Percentiles rank a stretch among this genome's conserved stretches.
phyloP scores from a whole-genome alignment of 2,797 vertebrate genomes.

The Myripristis jacobus region DNA sequence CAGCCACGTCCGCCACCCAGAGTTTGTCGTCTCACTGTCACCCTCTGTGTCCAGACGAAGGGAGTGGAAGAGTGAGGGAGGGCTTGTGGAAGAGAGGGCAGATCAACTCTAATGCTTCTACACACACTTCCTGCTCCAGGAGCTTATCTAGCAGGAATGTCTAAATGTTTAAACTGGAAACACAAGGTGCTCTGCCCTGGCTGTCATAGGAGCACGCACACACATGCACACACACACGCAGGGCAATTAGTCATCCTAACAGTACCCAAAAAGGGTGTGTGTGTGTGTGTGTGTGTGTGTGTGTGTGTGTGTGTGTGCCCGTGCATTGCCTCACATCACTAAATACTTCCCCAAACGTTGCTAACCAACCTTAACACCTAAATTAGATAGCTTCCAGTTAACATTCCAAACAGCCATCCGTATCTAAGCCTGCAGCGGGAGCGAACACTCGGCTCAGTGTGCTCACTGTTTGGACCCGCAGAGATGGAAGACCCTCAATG shows the following conservation, averaged over 20 bases:
- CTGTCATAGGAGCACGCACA: conserved; percentile 46
- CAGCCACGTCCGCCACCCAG: not conserved
- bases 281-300: conserved; percentile 10
- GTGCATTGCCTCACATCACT: conserved; percentile 26
- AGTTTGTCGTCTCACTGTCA: conserved; percentile 39
- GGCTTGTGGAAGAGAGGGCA: conserved; percentile 37
- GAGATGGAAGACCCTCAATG: conserved; percentile 33
- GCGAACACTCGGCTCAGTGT: conserved; percentile 35
- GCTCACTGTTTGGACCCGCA: conserved; percentile 32
- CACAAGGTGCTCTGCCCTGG: conserved; percentile 68
- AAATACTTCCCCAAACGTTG: conserved; percentile 55
- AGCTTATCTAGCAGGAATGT: conserved; percentile 81
- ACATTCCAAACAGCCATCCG: conserved; percentile 37
- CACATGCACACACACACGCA: conserved; percentile 26
- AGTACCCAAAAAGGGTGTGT: not conserved
- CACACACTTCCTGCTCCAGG: conserved; percentile 65
- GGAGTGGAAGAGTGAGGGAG: conserved; percentile 18
- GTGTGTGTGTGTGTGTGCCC: too few relatives aligned
- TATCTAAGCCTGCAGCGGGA: conserved; percentile 28
- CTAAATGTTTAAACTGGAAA: conserved; percentile 81
- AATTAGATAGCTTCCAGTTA: conserved; percentile 56
- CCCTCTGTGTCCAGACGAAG: conserved; percentile 28
- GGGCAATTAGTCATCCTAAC: too few relatives aligned
- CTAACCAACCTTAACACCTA: conserved; percentile 6
- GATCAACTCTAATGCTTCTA: conserved; percentile 60